Conservation (phyloP, 2,888 invertebrate species). For the Tetragnatha montana region DNA sequence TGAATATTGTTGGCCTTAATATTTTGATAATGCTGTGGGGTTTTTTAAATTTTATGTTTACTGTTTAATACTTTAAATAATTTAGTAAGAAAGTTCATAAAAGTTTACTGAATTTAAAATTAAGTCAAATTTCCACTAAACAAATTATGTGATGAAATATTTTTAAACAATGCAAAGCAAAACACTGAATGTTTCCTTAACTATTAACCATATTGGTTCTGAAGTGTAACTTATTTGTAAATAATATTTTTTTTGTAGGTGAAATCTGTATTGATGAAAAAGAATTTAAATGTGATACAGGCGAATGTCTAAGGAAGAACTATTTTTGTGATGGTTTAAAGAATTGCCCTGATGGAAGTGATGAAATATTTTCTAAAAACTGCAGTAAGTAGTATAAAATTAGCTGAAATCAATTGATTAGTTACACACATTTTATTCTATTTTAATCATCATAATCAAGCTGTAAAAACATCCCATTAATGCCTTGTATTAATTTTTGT, state of each 20-base stretch:
- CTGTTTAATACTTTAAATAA: too few species aligned
- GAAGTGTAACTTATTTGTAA: not conserved
- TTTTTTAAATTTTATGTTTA: too few species aligned
- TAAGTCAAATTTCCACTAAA: too few species aligned
- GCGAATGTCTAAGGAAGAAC: slow-evolving; percentile 29
- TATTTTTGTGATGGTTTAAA: slow-evolving; percentile 25
- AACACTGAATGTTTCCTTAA: too few species aligned
- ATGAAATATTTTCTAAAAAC: slow-evolving; percentile 14
- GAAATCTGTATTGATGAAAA: not conserved
- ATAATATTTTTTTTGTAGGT: not conserved
- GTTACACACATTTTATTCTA: not conserved
- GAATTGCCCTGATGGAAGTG: slow-evolving; percentile 45
- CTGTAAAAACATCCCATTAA: not conserved
- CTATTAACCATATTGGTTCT: too few species aligned
- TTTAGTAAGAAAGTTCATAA: too few species aligned
- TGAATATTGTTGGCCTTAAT: too few species aligned
- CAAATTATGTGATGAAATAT: too few species aligned
- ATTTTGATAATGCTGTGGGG: too few species aligned
- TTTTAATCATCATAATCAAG: not conserved
- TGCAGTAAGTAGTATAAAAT: slow-evolving; percentile 15
- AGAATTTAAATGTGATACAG: slow-evolving; percentile 26
- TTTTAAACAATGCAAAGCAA: too few species aligned
- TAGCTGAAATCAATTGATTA: not conserved
- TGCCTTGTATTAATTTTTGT: not conserved
- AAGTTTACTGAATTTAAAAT: too few species aligned